These are phyloP conservation scores for Scelioninae gen. 1 DNA, from an alignment of 2,888 invertebrate genomes.

Conservation along the genomic window DNA sequence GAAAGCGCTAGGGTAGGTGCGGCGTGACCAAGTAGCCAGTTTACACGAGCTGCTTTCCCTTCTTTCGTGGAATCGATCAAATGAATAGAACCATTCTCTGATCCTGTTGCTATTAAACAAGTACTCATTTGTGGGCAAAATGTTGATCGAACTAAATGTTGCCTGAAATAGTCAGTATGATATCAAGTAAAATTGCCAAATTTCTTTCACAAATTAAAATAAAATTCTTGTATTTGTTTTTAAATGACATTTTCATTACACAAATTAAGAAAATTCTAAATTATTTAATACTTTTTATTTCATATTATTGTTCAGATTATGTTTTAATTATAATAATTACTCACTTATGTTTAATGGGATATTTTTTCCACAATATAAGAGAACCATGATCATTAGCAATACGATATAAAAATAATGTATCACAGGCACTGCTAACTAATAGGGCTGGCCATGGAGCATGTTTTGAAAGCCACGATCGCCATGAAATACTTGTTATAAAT, in stretches of 20 bases:
- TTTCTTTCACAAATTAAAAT: background rate
- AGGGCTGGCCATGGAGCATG: slow-evolving; percentile 90
- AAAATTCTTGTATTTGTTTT: too few relatives aligned
- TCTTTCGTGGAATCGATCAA: slow-evolving; percentile 83
- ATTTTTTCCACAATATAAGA: slow-evolving; percentile 86
- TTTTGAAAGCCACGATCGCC: slow-evolving; percentile 92
- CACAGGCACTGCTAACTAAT: slow-evolving; percentile 91
- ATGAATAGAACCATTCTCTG: slow-evolving; percentile 82
- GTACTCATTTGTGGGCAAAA: slow-evolving; percentile 89
- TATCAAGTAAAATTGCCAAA: slow-evolving; percentile 10
- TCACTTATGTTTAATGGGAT: slow-evolving; percentile 86
- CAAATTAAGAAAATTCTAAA: too few relatives aligned
- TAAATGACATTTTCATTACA: too few relatives aligned
- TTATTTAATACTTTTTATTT: too few relatives aligned
- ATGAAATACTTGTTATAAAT: slow-evolving; percentile 90
- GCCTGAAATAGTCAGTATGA: slow-evolving; percentile 73
- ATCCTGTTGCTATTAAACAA: slow-evolving; percentile 82
- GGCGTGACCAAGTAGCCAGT: slow-evolving; percentile 90
- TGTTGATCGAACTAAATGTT: slow-evolving; percentile 88
- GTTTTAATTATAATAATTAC: too few relatives aligned
- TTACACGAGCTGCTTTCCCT: slow-evolving; percentile 85
- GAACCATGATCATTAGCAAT: slow-evolving; percentile 86
- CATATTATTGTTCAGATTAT: too few relatives aligned
- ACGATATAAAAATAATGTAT: slow-evolving; percentile 89
- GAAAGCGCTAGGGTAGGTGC: slow-evolving; percentile 92